Conservation (phyloP, 2,888 invertebrate genomes). For the Scaptomyza polygonia region DNA sequence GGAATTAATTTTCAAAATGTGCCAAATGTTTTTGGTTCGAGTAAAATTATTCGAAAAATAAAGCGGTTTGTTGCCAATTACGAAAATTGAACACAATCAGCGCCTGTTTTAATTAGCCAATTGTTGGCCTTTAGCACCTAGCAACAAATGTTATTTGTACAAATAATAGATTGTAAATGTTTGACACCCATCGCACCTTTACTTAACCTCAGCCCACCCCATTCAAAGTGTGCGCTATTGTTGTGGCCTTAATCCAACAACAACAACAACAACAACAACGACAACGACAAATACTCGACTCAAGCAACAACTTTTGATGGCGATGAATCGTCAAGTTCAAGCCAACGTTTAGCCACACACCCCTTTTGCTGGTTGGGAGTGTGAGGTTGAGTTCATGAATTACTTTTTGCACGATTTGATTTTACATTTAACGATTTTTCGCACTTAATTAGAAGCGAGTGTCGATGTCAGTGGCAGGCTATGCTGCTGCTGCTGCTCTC, state of each 20-base stretch:
- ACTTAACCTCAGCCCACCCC: constrained; percentile 50
- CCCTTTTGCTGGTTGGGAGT: constrained; percentile 17
- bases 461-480: constrained; percentile 76
- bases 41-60: constrained; percentile 5
- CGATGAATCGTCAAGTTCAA: constrained; percentile 51
- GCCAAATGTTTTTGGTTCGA: constrained; percentile 1
- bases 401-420: constrained; percentile 83
- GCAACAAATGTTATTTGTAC: constrained; percentile 50
- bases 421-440: constrained; percentile 84
- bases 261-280: constrained; percentile 11
- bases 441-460: constrained; percentile 84
- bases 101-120: constrained; percentile 59
- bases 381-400: constrained; percentile 59
- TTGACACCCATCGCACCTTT: constrained; percentile 56
- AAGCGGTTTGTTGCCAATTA: constrained; percentile 55
- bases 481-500: constrained; percentile 20
- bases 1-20: neutral
- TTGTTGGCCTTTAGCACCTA: constrained; percentile 52
- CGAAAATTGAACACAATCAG: constrained; percentile 62
- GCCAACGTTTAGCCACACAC: constrained; percentile 14
- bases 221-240: constrained; percentile 40
- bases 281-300: constrained; percentile 53
- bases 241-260: constrained; percentile 71
- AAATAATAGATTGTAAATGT: constrained; percentile 75
- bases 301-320: constrained; percentile 56